These are phyloP conservation scores for Phytoseiulus persimilis DNA, from an alignment of 2,888 invertebrate species.

Conservation along the genomic window DNA sequence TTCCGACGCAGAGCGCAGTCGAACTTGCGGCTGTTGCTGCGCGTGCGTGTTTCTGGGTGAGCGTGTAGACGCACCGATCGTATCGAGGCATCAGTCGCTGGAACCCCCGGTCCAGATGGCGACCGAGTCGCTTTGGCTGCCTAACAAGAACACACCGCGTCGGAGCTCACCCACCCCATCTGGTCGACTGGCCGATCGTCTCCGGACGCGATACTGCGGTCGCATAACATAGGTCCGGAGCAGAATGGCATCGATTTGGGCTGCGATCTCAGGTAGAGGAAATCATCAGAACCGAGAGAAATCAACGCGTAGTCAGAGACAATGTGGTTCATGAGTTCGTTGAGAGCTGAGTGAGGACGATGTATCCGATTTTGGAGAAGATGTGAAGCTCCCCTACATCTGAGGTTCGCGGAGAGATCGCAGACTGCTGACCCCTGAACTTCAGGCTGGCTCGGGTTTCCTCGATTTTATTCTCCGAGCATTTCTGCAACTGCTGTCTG, in stretches of 20 bases:
- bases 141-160: not conserved
- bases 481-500: no score
- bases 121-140: not conserved
- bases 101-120: not conserved
- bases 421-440: no score
- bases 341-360: no score
- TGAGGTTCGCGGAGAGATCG: no score
- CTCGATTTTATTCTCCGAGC: no score
- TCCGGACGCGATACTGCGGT: not conserved
- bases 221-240: not conserved
- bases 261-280: not conserved
- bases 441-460: no score
- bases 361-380: no score
- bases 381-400: no score
- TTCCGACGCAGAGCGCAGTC: not conserved
- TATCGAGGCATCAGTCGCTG: not conserved
- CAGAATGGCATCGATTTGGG: not conserved
- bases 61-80: not conserved
- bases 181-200: not conserved
- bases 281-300: not conserved
- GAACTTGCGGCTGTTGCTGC: not conserved
- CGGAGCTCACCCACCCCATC: not conserved
- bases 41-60: not conserved
- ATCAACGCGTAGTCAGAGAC: no score
- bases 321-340: no score